Conservation (phyloP, 2,797 vertebrate species). For the Tragelaphus oryx region DNA sequence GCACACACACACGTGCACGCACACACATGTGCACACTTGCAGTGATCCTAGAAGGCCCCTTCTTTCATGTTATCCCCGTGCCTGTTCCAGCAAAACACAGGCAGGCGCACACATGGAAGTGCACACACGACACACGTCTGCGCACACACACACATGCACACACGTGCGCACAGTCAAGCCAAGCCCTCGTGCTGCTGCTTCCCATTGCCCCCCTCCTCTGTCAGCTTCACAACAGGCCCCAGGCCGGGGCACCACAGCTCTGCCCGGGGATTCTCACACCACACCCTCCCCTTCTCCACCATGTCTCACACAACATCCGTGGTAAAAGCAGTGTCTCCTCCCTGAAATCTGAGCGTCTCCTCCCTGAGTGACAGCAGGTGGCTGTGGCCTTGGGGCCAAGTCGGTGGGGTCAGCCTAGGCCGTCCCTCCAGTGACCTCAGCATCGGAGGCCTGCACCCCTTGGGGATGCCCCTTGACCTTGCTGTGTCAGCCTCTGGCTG, state of each 20-base stretch:
- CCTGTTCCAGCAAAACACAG: background rate
- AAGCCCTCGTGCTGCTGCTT: background rate
- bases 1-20: fast-evolving
- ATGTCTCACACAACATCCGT: background rate
- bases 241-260: background rate
- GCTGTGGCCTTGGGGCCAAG: background rate
- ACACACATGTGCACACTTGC: fast-evolving
- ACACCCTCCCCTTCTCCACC: fast-evolving
- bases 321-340: background rate
- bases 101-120: fast-evolving
- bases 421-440: background rate
- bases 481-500: background rate
- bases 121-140: fast-evolving
- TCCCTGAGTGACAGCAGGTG: background rate
- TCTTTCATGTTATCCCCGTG: background rate
- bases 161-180: background rate
- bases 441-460: background rate
- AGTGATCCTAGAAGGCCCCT: background rate
- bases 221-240: background rate
- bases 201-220: background rate
- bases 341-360: background rate
- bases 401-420: background rate
- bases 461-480: background rate
- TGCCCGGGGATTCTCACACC: background rate
- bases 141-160: background rate